phyloP scores from a whole-genome alignment of 2,797 vertebrate species.

The Craterocephalus amniculus region DNA sequence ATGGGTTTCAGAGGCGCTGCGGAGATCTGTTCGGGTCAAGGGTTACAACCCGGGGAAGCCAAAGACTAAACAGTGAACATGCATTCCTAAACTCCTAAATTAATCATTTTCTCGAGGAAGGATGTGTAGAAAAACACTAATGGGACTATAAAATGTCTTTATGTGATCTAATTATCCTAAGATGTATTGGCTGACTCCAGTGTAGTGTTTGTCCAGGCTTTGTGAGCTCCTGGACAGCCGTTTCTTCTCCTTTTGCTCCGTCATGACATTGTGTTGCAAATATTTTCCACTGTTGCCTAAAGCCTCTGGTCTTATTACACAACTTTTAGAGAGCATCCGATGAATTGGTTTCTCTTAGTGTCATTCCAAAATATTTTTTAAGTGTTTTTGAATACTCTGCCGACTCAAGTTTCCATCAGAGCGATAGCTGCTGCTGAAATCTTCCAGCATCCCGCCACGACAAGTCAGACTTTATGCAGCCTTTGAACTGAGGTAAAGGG shows the following conservation, averaged over 20 bases:
- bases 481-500: not conserved
- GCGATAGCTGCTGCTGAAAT: conserved; percentile 28
- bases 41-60: conserved; percentile 38
- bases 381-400: conserved; percentile 41
- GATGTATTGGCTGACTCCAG: conserved; percentile 36
- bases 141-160: conserved; percentile 46
- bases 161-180: conserved; percentile 59
- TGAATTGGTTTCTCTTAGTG: conserved; percentile 54
- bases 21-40: conserved; percentile 57
- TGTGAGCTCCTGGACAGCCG: conserved; percentile 37
- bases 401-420: conserved; percentile 51
- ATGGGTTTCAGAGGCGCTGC: conserved; percentile 60
- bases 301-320: conserved; percentile 73
- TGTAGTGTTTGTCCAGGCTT: conserved; percentile 19
- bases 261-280: conserved; percentile 67
- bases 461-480: conserved; percentile 23
- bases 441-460: conserved; percentile 24
- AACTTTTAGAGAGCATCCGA: conserved; percentile 76
- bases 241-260: conserved; percentile 55
- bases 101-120: conserved; percentile 45
- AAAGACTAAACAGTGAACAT: conserved; percentile 61
- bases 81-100: conserved; percentile 49
- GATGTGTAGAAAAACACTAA: conserved; percentile 23
- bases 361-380: conserved; percentile 35
- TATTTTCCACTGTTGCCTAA: conserved; percentile 72